Evolutionary conservation across 2,888 invertebrate genomes (phyloP).

Genomic region (Chouioia cunea): DNA sequence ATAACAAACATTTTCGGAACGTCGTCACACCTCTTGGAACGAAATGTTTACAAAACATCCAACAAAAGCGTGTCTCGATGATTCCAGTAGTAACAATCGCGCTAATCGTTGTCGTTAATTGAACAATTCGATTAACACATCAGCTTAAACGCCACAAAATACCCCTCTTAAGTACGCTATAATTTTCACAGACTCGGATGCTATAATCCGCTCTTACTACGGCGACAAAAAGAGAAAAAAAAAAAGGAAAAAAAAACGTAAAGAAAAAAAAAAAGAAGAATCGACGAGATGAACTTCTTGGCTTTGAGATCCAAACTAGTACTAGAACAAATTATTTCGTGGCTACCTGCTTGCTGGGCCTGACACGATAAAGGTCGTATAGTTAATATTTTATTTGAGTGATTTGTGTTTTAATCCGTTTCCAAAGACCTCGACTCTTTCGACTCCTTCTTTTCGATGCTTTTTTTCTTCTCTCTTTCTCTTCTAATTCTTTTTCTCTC

Average conservation of each 20-base stretch:
- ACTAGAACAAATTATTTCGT: conserved; percentile 36
- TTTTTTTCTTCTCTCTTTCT: conserved; percentile 1
- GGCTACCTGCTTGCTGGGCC: conserved; percentile 12
- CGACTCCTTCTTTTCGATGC: conserved; percentile 35
- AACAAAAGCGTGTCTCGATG: too few relatives aligned
- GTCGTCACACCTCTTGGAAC: too few relatives aligned
- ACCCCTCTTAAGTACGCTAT: conserved; percentile 11
- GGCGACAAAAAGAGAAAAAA: too few relatives aligned
- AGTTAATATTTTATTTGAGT: conserved; percentile 48
- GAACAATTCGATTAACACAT: conserved; percentile 37
- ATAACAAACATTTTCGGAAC: too few relatives aligned
- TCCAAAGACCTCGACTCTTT: conserved; percentile 31
- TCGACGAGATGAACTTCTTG: too few relatives aligned
- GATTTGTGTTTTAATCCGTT: conserved; percentile 48
- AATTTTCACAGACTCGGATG: conserved; percentile 16
- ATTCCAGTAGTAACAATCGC: neutral
- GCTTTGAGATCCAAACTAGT: too few relatives aligned
- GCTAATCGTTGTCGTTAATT: conserved; percentile 8
- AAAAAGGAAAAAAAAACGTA: conserved; percentile 4
- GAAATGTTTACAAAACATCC: neutral
- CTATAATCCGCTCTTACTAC: conserved; percentile 7
- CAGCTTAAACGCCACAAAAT: conserved; percentile 18
- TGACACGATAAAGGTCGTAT: conserved; percentile 46
- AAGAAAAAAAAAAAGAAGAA: neutral
- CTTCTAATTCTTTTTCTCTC: conserved; percentile 7